Evolutionary conservation across 1,140 invertebrate species (phyloP), one percentile per base, ranked within the genome.

Genomic region (Laupala kohalensis): DNA sequence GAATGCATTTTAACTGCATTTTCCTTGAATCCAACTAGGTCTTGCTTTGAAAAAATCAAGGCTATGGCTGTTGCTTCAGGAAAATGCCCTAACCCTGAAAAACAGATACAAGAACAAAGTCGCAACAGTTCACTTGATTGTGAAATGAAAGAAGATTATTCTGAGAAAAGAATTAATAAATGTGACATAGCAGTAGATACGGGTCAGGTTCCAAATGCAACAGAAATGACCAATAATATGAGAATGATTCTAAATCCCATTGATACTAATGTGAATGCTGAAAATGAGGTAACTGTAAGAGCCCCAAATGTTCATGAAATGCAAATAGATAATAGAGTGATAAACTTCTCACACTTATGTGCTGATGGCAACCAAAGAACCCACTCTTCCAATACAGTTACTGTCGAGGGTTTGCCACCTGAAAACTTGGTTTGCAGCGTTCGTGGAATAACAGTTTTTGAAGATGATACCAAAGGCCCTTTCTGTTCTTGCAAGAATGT

Each of bases 1-100:
- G 88, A 89, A 78, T 88, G 86, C 77, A 79, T 88, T 2, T 77
- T 89, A n/a, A 88, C 87, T 3, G 85, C 87, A 28, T 89, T 88
- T 74, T 88, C 86, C 66, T 78, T 88, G 28, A 80, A 87, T 76
- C 88, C 88, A 26, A 87, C 86, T 3, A 74, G 80, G 24, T 78
- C 79, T 15, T 81, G 81, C 73, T 82, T 83, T 72, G 79, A 83
- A 23, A 80, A 80, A 72, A 83, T 87, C 73, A 82, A 82, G 73
- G 80, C 83, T 25, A 79, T 86, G 68, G 84, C 85, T 0, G 67
- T 74, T 70, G 63, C 63, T 37, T 72, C 62, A 28, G 71, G 71
- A 28, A 64, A 68, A 24, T 69, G 71, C 26, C 13, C 26, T 5
- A 25, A 23, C 28, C 37, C 37, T 12, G 25, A 24, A 24, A 66